Evolutionary conservation across 2,113 vertebrate genomes (phyloP), one percentile per base, ranked within the genome.

Genomic region (Thalassarche chlororhynchos): DNA sequence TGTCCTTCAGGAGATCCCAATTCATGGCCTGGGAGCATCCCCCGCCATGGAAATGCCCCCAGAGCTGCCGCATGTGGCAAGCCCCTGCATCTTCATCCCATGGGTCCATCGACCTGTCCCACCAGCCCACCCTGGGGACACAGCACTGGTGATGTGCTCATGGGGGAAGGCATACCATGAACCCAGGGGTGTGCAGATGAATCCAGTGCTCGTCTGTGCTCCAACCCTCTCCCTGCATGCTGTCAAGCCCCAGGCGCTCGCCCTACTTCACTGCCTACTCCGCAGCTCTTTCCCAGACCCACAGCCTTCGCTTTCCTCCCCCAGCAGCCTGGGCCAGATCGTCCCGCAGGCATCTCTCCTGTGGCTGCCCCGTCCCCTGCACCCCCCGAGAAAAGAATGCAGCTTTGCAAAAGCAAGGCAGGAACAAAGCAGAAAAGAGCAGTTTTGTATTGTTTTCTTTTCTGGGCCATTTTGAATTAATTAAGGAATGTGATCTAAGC

Each of bases 401-500:
- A 95, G 95, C 89, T 96, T 94, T 97, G 93, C 96, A 96, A 89
- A 93, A 97, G 70, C 90, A 55, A 96, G 84, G 66, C 80, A 92
- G 96, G 92, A 97, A 74, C 76, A 76, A 87, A 95, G 95, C 96
- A 97, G 94, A 95, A 97, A 96, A 96, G 96, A 97, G 89, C 40
- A 97, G 81, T 97, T 97, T 95, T 96, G 88, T 93, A 57, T 78
- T 95, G 83, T 98, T 97, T 96, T 95, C 91, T 95, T 96, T 96
- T 42, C 89, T 97, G 94, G 97, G 69, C 93, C 98, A 98, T 98
- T 97, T 94, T 95, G 97, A 97, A 98, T 97, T 96, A 97, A 97
- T 78, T 97, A 95, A 98, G 93, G 97, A 98, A 98, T 98, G 98
- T 79, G 97, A 97, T 96, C 96, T 97, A 96, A 96, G 96, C 97